Evolutionary conservation across 2,797 vertebrate genomes (phyloP), one percentile per base, ranked within the genome.

Genomic region (Sitta carolinensis): DNA sequence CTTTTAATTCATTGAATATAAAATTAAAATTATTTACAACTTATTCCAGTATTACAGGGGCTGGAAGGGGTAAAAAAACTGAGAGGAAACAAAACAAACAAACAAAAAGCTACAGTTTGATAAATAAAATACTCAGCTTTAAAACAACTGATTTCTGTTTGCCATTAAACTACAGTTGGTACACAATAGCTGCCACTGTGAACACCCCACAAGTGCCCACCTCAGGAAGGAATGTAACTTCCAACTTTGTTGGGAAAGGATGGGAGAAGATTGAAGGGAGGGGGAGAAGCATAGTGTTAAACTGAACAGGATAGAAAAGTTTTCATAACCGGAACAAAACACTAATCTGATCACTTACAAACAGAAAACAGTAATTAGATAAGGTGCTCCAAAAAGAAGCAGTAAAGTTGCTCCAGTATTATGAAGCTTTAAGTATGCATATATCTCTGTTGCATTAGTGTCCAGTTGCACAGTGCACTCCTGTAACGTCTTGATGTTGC

Each of bases 1-100:
- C 96, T 98, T 98, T 98, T 98, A 99, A 98, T 99, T 99, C 98
- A 98, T 98, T 98, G 98, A 99, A 99, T 99, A 99, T 99, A 99
- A 99, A 99, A 99, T 99, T 99, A 99, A 98, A 99, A 98, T 98
- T 98, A 99, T 98, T 99, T 99, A 99, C 99, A 99, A 98, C 99
- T 99, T 99, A 99, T 99, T 99, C 99, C 99, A 99, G 99, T 99
- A 99, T 99, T 98, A 99, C 98, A 96, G 94, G 94, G 96, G 89
- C 62, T 79, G 61, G 66, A 98, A 98, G 98, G 98, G 97, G 97
- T 97, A 98, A 98, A 98, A 97, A 94, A 47, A 54, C n/a, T 84
- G 51, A 52, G 67, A 62, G 58, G 40, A 74, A 98, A 98, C 98
- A 40, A 74, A 98, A 98, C 98, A 47, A 11, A 57, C 75, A 47